Evolutionary conservation across 2,797 vertebrate genomes (phyloP).

Genomic region (Semotilus atromaculatus): DNA sequence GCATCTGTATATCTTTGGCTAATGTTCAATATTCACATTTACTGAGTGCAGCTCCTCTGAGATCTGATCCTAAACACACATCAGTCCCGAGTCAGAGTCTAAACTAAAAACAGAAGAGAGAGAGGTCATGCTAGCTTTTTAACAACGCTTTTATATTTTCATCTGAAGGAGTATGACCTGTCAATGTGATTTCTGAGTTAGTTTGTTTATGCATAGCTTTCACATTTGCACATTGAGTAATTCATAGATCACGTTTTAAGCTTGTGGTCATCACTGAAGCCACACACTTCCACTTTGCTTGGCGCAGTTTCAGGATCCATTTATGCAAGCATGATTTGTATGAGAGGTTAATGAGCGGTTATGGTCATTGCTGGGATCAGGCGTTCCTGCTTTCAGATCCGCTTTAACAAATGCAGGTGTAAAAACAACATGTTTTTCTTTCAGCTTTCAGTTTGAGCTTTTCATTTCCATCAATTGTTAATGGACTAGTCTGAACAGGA

Average conservation of each 20-base stretch:
- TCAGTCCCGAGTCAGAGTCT: background rate
- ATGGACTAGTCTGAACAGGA: background rate
- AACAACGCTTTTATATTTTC: background rate
- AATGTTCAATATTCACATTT: background rate
- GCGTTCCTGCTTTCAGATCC: background rate
- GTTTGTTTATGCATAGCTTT: background rate
- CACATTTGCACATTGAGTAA: background rate
- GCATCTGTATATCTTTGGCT: background rate
- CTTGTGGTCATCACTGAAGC: background rate
- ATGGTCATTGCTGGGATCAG: background rate
- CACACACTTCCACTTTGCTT: background rate
- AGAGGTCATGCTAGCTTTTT: background rate
- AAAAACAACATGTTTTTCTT: background rate
- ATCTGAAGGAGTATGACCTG: background rate
- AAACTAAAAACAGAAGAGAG: background rate
- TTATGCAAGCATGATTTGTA: background rate
- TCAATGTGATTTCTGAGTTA: background rate
- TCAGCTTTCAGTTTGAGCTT: background rate
- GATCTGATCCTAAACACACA: background rate
- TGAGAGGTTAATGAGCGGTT: background rate
- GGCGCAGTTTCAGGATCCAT: background rate
- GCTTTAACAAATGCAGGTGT: background rate
- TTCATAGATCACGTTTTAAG: background rate
- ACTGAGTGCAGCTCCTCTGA: constrained; percentile 1
- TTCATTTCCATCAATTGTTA: background rate